These are phyloP conservation scores for Ciconia boyciana DNA, from an alignment of 2,113 vertebrate species.

Conservation along the genomic window DNA sequence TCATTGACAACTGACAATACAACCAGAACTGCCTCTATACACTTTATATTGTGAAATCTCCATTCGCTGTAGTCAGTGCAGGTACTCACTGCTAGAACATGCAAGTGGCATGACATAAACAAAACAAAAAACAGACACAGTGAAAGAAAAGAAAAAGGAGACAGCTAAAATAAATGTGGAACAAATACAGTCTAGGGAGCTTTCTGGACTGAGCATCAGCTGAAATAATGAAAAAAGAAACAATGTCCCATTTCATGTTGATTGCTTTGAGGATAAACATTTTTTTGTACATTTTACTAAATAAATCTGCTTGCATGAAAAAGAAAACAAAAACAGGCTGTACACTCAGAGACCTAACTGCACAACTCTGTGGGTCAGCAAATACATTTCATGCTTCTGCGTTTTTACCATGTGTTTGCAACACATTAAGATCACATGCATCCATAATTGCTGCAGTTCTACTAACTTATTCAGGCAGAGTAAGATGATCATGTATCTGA, in stretches of 20 bases:
- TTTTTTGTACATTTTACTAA: background rate
- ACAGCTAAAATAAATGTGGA: background rate
- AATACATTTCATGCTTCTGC: background rate
- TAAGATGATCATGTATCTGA: background rate
- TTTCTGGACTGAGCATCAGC: background rate
- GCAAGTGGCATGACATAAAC: background rate
- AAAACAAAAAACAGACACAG: background rate
- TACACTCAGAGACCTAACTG: background rate
- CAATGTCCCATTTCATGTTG: background rate
- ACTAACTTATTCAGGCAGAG: constrained; percentile 4
- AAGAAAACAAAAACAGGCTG: background rate
- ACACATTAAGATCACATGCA: constrained; percentile 1
- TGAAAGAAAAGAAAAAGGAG: background rate
- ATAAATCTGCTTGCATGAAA: background rate
- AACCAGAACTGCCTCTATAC: background rate
- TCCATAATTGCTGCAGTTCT: background rate
- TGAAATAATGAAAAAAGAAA: background rate
- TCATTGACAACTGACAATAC: background rate
- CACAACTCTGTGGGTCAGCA: background rate
- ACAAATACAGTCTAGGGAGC: background rate
- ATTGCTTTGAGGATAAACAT: background rate
- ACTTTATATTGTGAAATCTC: background rate
- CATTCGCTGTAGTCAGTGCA: background rate
- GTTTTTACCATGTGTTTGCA: background rate
- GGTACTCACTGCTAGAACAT: background rate